Percentiles rank a stretch among this genome's conserved stretches.
These are phyloP conservation scores for Bradypodion ventrale DNA, from an alignment of 2,797 vertebrate genomes.

Conservation along the genomic window DNA sequence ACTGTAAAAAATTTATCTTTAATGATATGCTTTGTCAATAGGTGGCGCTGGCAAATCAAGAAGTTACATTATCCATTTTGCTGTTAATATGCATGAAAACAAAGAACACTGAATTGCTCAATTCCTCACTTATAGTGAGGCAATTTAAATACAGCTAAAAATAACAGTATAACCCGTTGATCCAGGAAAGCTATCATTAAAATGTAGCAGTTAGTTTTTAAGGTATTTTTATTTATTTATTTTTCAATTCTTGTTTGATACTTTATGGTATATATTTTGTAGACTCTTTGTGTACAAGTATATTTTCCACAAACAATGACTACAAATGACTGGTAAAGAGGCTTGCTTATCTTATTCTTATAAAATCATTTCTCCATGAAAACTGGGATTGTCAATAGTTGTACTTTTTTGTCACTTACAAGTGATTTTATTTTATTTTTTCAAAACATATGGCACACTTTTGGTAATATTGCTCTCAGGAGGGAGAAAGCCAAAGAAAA, in stretches of 20 bases:
- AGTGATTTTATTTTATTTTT: conserved; percentile 23
- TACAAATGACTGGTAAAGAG: conserved; percentile 22
- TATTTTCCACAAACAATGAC: conserved; percentile 14
- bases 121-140: conserved; percentile 11
- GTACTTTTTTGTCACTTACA: background rate
- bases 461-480: background rate
- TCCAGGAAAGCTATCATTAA: no score
- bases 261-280: conserved; percentile 13
- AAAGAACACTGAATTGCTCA: background rate
- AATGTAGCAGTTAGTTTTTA: no score
- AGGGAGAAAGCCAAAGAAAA: background rate
- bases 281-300: conserved; percentile 31
- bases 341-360: background rate
- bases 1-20: no score
- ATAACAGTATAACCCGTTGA: conserved; percentile 41
- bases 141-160: conserved; percentile 28
- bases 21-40: conserved; percentile 51
- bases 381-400: background rate
- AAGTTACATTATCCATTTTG: background rate
- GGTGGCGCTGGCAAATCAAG: conserved; percentile 64
- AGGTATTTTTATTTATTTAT: no score
- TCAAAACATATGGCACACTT: background rate
- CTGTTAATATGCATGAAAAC: conserved; percentile 23
- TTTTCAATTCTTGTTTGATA: no score
- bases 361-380: background rate